These are phyloP conservation scores for Lithobates pipiens DNA, from an alignment of 2,797 vertebrate species.

Conservation along the genomic window DNA sequence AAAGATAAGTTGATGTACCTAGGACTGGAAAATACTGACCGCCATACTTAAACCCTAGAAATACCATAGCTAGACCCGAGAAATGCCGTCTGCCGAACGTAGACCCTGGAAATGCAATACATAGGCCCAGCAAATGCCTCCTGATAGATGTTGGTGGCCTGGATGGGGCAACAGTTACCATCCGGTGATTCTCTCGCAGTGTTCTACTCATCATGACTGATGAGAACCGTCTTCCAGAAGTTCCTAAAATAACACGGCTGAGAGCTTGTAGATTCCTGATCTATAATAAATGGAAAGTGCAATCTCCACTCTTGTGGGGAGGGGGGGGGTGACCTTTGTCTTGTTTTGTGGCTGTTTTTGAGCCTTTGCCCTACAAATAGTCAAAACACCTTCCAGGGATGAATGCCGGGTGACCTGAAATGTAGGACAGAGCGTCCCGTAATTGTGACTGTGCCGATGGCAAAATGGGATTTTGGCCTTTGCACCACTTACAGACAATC, in stretches of 20 bases:
- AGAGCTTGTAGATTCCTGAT: background rate
- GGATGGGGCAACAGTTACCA: background rate
- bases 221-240: background rate
- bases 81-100: too few relatives aligned
- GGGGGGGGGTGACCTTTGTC: constrained; percentile 16
- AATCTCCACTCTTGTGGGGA: background rate
- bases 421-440: too few relatives aligned
- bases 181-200: background rate
- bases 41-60: too few relatives aligned
- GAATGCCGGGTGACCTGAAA: background rate
- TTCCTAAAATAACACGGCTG: background rate
- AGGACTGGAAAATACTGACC: too few relatives aligned
- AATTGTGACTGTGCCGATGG: too few relatives aligned
- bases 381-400: background rate
- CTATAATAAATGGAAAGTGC: background rate
- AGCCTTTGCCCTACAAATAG: background rate
- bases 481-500: too few relatives aligned
- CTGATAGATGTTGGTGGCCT: too few relatives aligned
- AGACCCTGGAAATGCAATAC: too few relatives aligned
- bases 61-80: too few relatives aligned
- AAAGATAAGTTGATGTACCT: too few relatives aligned
- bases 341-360: constrained; percentile 10
- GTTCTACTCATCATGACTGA: background rate
- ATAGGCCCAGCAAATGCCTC: too few relatives aligned
- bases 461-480: too few relatives aligned